Conservation (phyloP, 2,797 vertebrate species). For the Emys orbicularis region DNA sequence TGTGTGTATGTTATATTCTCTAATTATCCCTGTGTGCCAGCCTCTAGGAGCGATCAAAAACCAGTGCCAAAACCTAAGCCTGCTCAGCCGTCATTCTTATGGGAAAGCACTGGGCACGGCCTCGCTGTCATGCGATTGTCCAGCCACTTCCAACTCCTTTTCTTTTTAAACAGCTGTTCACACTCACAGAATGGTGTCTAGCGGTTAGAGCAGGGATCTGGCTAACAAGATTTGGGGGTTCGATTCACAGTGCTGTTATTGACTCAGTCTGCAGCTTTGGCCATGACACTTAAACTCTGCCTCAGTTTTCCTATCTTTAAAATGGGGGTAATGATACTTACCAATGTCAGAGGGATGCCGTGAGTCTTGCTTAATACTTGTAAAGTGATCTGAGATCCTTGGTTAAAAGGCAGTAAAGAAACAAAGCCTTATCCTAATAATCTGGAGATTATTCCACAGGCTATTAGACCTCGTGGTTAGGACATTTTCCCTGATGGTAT, state of each 20-base stretch:
- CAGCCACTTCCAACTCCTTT: not conserved
- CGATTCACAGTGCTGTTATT: accelerated
- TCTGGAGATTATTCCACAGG: not conserved
- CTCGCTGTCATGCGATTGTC: not conserved
- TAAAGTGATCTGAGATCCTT: not conserved
- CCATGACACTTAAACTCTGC: not conserved
- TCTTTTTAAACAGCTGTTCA: not conserved
- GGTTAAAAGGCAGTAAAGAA: accelerated
- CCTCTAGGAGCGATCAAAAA: not conserved
- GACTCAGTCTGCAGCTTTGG: not conserved
- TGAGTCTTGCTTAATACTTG: accelerated
- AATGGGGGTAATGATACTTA: too few relatives aligned
- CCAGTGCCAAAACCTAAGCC: slow-evolving; percentile 28
- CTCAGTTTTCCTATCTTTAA: not conserved
- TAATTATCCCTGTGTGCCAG: slow-evolving; percentile 31
- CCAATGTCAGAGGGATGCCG: not conserved
- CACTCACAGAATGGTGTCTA: not conserved
- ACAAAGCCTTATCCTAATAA: accelerated
- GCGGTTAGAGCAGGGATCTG: not conserved
- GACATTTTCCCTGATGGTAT: not conserved
- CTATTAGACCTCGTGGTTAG: not conserved
- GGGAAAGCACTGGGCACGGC: not conserved
- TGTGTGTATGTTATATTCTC: not conserved
- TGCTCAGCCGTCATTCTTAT: not conserved
- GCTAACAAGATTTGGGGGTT: not conserved